Conservation (phyloP, 2,797 vertebrate genomes). For the Sphenodon punctatus region DNA sequence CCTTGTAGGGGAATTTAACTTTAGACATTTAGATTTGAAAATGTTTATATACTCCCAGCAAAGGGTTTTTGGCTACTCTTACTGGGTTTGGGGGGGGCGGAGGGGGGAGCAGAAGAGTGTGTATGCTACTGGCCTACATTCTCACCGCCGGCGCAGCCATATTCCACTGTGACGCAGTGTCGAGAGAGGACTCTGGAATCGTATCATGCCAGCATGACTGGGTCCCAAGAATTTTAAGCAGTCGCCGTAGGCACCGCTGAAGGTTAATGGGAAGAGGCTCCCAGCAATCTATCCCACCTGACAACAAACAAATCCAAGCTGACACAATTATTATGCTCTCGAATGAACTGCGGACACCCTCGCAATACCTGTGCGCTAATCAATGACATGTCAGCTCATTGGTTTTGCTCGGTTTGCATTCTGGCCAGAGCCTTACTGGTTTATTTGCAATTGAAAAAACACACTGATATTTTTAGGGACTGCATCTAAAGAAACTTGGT, state of each 20-base stretch:
- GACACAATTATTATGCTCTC: not conserved
- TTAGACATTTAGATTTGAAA: not conserved
- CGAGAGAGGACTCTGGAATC: not conserved
- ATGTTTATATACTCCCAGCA: too few relatives aligned
- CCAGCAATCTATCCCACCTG: not conserved
- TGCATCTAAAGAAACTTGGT: not conserved
- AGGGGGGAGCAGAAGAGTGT: too few relatives aligned
- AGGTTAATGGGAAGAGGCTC: not conserved
- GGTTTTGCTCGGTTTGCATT: not conserved
- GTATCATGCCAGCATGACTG: not conserved
- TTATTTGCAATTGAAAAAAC: fast-evolving
- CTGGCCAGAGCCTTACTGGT: not conserved
- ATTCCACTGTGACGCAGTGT: not conserved
- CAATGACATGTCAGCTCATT: too few relatives aligned
- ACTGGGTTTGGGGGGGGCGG: too few relatives aligned
- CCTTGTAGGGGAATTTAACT: fast-evolving
- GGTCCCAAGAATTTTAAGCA: not conserved
- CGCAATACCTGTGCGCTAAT: too few relatives aligned
- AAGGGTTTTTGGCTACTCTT: too few relatives aligned
- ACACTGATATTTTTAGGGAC: not conserved
- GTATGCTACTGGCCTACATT: not conserved
- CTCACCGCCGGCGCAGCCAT: too few relatives aligned
- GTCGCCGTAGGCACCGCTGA: not conserved
- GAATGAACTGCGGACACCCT: not conserved
- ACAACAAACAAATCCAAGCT: not conserved